phyloP scores from a whole-genome alignment of 2,113 vertebrate genomes.

The Nothobranchius furzeri region DNA sequence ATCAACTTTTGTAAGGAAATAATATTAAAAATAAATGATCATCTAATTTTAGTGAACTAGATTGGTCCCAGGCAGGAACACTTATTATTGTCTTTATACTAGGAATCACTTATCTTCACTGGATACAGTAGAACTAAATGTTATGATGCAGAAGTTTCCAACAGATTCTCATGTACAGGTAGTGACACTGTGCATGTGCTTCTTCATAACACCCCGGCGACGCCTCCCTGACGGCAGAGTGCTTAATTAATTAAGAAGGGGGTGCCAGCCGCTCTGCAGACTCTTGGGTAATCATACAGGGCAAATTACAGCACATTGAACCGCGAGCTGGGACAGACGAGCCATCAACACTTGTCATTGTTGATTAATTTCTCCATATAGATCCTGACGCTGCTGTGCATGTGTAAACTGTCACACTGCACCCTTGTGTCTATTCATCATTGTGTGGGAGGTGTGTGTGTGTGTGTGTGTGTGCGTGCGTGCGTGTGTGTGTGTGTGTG shows the following conservation, averaged over 20 bases:
- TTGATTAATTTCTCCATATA: conserved; percentile 82
- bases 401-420: conserved; percentile 77
- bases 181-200: conserved; percentile 2
- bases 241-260: conserved; percentile 80
- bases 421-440: conserved; percentile 78
- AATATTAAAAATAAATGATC: too few relatives aligned
- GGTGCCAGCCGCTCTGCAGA: conserved; percentile 47
- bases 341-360: conserved; percentile 65
- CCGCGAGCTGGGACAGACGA: conserved; percentile 42
- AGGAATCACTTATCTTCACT: background rate
- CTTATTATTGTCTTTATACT: too few relatives aligned
- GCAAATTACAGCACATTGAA: conserved; percentile 70
- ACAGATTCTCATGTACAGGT: conserved; percentile 1
- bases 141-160: background rate
- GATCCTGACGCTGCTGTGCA: conserved; percentile 76
- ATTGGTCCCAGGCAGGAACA: background rate
- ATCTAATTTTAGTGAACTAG: background rate
- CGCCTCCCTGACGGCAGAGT: conserved; percentile 23
- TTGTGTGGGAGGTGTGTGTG: conserved; percentile 48
- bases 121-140: background rate
- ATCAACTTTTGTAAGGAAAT: too few relatives aligned
- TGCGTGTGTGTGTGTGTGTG: background rate
- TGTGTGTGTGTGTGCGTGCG: too few relatives aligned
- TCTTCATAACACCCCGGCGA: conserved; percentile 30
- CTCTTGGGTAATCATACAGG: conserved; percentile 81